Conservation (phyloP, 1,140 invertebrate species). For the Manduca sexta region DNA sequence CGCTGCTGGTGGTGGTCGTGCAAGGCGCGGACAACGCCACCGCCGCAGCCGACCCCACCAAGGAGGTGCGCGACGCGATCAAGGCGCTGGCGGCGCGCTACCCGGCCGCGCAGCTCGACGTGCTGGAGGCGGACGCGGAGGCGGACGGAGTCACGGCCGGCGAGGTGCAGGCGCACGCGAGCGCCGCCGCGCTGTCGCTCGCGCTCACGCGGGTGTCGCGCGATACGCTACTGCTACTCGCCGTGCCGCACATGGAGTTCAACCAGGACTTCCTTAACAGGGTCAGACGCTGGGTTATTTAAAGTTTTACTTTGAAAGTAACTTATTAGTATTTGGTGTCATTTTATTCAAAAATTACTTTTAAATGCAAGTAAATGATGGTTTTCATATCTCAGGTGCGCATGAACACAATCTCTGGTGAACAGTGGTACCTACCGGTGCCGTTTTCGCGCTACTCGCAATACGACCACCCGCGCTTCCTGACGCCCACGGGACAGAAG, state of each 20-base stretch:
- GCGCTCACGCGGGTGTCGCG: constrained; percentile 22
- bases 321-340: neutral
- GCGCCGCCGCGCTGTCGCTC: constrained; percentile 75
- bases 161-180: constrained; percentile 82
- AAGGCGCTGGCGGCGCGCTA: constrained; percentile 4
- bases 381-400: constrained; percentile 74
- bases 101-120: constrained; percentile 11
- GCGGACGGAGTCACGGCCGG: constrained; percentile 72
- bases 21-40: constrained; percentile 6
- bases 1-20: constrained; percentile 20
- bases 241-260: constrained; percentile 79
- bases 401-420: constrained; percentile 88
- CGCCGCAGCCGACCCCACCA: neutral
- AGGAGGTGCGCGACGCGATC: constrained; percentile 2
- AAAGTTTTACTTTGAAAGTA: neutral
- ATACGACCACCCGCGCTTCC: constrained; percentile 75
- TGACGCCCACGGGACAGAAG: constrained; percentile 71
- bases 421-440: constrained; percentile 87
- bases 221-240: constrained; percentile 81
- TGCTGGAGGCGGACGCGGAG: constrained; percentile 10
- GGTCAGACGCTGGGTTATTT: no score
- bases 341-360: neutral
- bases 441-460: constrained; percentile 83
- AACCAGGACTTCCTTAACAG: constrained; percentile 88
- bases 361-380: neutral